A percentile compares a stretch with the other conserved stretches of the same genome.
Conservation (phyloP, 2,888 invertebrate genomes). For the Saturnia japonica region DNA sequence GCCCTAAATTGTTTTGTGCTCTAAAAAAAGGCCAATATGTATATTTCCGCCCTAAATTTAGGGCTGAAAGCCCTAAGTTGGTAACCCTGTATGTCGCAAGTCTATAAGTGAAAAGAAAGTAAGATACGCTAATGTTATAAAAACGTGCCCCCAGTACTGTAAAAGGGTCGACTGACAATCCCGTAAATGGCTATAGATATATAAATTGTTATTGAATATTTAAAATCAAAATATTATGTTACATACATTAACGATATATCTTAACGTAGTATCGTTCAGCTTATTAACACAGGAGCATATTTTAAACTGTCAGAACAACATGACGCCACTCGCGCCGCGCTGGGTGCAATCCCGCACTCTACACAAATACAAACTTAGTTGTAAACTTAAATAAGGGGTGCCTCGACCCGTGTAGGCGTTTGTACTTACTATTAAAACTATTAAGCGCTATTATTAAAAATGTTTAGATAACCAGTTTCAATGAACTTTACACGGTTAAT, state of each 20-base stretch:
- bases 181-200: neutral
- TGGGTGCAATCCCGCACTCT: conserved; percentile 35
- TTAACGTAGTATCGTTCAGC: conserved; percentile 16
- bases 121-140: neutral
- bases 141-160: neutral
- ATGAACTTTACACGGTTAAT: conserved; percentile 26
- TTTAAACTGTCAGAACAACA: conserved; percentile 77
- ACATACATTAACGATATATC: conserved; percentile 14
- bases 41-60: too few relatives aligned
- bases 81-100: too few relatives aligned
- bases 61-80: too few relatives aligned
- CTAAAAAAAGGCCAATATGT: too few relatives aligned
- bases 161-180: neutral
- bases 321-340: conserved; percentile 48
- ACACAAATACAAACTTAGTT: conserved; percentile 61
- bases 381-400: conserved; percentile 69
- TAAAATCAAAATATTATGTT: neutral
- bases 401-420: conserved; percentile 47
- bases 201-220: neutral
- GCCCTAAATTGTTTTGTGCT: too few relatives aligned
- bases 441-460: conserved; percentile 39
- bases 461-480: conserved; percentile 39
- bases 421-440: conserved; percentile 54
- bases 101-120: neutral
- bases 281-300: conserved; percentile 53